Evolutionary conservation across 2,113 vertebrate species (phyloP).

Genomic region (Sphaerodactylus townsendi): DNA sequence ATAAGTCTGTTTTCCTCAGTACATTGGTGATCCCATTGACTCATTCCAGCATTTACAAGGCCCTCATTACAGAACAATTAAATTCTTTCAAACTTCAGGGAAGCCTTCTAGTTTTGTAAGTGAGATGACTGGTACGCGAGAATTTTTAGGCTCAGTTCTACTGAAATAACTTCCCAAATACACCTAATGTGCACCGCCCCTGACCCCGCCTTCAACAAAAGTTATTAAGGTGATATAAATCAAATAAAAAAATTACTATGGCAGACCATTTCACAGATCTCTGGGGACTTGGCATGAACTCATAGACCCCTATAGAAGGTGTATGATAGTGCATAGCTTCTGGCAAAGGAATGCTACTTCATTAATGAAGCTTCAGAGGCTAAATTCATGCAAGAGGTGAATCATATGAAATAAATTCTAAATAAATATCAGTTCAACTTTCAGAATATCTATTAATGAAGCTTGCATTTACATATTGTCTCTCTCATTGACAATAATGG

Average conservation of each 20-base stretch:
- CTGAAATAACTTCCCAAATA: background rate
- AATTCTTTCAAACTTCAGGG: background rate
- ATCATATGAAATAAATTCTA: background rate
- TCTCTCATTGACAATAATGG: background rate
- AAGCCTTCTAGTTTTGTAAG: too few species aligned
- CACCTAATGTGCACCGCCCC: too few species aligned
- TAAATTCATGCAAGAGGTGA: background rate
- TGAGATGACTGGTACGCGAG: background rate
- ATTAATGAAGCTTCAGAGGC: background rate
- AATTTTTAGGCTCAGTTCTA: background rate
- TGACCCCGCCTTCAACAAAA: too few species aligned
- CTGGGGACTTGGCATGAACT: background rate
- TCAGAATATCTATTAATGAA: background rate
- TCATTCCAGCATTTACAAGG: too few species aligned
- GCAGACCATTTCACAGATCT: background rate
- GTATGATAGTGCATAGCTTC: too few species aligned
- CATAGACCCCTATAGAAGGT: too few species aligned
- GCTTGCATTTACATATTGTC: background rate
- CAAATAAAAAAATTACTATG: too few species aligned
- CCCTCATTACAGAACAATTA: too few species aligned
- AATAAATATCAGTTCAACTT: background rate
- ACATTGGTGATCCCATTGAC: too few species aligned
- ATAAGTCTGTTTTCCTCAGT: too few species aligned
- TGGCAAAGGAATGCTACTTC: too few species aligned
- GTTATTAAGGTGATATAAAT: too few species aligned